Base-by-base conservation (phyloP, 2,888 invertebrate species). In the Bugulina stolonifera region DNA sequence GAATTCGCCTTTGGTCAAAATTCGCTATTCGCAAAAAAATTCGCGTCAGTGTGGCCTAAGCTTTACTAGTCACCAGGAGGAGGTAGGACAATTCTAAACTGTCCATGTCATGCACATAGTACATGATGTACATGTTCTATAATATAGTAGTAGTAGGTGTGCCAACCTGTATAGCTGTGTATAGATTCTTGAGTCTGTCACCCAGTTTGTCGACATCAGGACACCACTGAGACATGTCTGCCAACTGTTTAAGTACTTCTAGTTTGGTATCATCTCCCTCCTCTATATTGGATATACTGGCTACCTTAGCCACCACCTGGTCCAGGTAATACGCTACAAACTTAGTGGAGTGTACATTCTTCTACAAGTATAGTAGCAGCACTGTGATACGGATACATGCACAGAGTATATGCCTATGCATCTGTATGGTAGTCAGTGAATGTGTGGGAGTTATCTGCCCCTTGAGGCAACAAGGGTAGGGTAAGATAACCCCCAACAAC, bases 201-300 rank as follows among this genome's bases (percentile, higher is more conserved):
- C 90, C 89, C 35, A 90, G 87, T 78, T 91, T 90, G 70, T 92
- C 91, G 72, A 93, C 82, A 57, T 89, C 88, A 55, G 93, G 93
- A 81, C 91, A 90, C 84, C 90, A 89, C 74, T 90, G 88, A 69
- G 91, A 89, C 77, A 94, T 88, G 84, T 95, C 94, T 34, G 95
- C 93, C 81, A 95, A 89, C 75, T 93, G 88, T 84, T 93, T 93
- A 32, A 96, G 86, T 71, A 95, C 85, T 78, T 93, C 92, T 74
- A 94, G 85, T 80, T 54, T 70, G 70, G 70, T 35, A 25, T 43
- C 70, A 5, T 54, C 70, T 23, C 70, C 70, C 35, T 69, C 73
- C 1, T 71, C 73, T 25, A 35, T 71, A 10, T 35, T 64, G 35
- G 23, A 29, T 14, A 54, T 72, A 35, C 88, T 87, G 14, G 73